Percentiles rank a stretch among this genome's conserved stretches.
These are phyloP conservation scores for Australoheros facetus DNA, from an alignment of 2,797 vertebrate species.

Conservation along the genomic window DNA sequence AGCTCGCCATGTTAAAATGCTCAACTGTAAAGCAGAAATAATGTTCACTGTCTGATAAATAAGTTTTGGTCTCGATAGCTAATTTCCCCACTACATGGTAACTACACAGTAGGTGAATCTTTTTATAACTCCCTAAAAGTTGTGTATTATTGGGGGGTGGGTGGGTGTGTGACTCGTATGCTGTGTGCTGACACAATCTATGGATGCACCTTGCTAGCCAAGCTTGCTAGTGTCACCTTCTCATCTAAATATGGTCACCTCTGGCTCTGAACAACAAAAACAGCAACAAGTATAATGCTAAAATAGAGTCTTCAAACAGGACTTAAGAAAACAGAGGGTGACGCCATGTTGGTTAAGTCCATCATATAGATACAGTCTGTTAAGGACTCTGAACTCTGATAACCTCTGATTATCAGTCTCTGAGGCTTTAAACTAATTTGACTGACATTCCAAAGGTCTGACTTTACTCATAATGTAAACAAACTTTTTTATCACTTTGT, in stretches of 20 bases:
- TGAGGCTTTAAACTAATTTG: conserved; percentile 19
- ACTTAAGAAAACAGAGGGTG: neutral
- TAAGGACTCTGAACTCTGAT: neutral
- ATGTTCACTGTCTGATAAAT: no score
- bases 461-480: conserved; percentile 2
- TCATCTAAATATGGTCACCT: no score
- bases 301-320: neutral
- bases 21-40: no score
- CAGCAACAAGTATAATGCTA: no score
- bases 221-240: no score
- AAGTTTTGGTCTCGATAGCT: no score
- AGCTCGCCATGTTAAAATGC: no score
- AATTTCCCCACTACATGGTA: no score
- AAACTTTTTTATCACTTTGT: conserved; percentile 29
- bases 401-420: neutral
- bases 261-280: no score
- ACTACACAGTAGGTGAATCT: no score
- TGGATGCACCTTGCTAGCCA: neutral
- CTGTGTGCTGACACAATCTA: neutral
- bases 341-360: neutral
- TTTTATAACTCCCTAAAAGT: no score
- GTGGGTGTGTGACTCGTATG: neutral
- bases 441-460: conserved; percentile 4
- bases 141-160: no score
- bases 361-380: conserved; percentile 3